Conservation (phyloP, 2,888 invertebrate genomes). For the Pseudococcus longispinus region DNA sequence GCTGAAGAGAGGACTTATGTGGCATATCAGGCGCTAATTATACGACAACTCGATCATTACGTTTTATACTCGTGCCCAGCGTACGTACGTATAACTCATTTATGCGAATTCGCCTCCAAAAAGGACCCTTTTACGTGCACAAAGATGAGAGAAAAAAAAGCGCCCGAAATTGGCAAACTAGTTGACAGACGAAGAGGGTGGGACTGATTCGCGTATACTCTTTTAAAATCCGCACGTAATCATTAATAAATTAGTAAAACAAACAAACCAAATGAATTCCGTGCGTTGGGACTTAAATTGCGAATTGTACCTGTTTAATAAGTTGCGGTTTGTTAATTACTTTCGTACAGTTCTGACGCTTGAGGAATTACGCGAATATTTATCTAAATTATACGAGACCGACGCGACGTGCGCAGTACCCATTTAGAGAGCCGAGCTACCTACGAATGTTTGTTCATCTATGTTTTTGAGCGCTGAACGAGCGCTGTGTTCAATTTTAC, state of each 20-base stretch:
- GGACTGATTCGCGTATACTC: background rate
- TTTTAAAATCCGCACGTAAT: constrained; percentile 40
- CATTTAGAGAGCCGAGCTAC: background rate
- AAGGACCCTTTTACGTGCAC: background rate
- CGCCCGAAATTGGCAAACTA: background rate
- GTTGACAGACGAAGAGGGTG: background rate
- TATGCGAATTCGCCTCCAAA: background rate
- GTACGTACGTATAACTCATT: background rate
- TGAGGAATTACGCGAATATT: constrained; percentile 22
- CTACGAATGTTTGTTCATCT: background rate
- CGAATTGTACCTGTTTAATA: constrained; percentile 50
- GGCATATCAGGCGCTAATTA: background rate
- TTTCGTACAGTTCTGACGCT: constrained; percentile 26
- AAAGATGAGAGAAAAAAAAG: background rate
- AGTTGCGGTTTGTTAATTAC: constrained; percentile 53
- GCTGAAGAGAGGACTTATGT: background rate
- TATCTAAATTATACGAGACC: constrained; percentile 25
- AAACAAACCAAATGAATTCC: constrained; percentile 46
- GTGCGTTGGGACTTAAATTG: constrained; percentile 48
- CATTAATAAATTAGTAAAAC: constrained; percentile 35
- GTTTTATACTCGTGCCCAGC: background rate
- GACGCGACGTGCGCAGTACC: background rate
- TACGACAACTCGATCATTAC: background rate
- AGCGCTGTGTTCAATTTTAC: no score
- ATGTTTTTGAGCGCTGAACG: background rate